These are phyloP conservation scores for Leucophenga maculata DNA, from an alignment of 2,888 invertebrate species.

Conservation along the genomic window DNA sequence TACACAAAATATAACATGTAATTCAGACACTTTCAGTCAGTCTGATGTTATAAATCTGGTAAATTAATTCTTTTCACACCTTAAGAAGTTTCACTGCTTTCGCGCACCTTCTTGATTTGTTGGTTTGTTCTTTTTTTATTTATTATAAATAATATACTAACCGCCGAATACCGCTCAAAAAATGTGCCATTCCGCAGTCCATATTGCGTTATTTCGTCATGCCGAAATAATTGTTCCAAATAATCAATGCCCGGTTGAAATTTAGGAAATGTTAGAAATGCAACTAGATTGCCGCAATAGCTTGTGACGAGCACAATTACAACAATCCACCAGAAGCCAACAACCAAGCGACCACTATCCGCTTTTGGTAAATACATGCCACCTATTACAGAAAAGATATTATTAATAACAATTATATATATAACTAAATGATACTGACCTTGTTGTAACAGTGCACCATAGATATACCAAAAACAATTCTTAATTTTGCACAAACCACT, in stretches of 20 bases:
- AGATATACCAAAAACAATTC: constrained; percentile 79
- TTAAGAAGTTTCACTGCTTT: too few species aligned
- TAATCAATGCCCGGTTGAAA: constrained; percentile 69
- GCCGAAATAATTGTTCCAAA: constrained; percentile 70
- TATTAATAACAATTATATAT: background rate
- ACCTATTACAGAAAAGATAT: constrained; percentile 74
- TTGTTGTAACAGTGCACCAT: constrained; percentile 92
- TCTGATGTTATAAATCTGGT: too few species aligned
- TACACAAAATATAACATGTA: too few species aligned
- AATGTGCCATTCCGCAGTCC: constrained; percentile 84
- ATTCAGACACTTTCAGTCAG: too few species aligned
- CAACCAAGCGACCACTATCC: constrained; percentile 87
- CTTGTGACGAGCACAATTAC: constrained; percentile 91
- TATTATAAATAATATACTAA: background rate
- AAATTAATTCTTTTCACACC: too few species aligned
- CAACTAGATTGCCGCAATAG: constrained; percentile 93
- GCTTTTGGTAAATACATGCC: constrained; percentile 89
- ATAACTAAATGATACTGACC: constrained; percentile 73
- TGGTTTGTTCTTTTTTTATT: too few species aligned
- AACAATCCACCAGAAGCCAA: constrained; percentile 94
- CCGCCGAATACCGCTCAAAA: constrained; percentile 77
- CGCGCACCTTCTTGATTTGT: too few species aligned
- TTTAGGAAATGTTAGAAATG: constrained; percentile 92
- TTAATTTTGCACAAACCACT: constrained; percentile 73
- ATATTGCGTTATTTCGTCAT: constrained; percentile 79